Evolutionary conservation across 2,797 vertebrate genomes (phyloP).

Genomic region (Channa striata): DNA sequence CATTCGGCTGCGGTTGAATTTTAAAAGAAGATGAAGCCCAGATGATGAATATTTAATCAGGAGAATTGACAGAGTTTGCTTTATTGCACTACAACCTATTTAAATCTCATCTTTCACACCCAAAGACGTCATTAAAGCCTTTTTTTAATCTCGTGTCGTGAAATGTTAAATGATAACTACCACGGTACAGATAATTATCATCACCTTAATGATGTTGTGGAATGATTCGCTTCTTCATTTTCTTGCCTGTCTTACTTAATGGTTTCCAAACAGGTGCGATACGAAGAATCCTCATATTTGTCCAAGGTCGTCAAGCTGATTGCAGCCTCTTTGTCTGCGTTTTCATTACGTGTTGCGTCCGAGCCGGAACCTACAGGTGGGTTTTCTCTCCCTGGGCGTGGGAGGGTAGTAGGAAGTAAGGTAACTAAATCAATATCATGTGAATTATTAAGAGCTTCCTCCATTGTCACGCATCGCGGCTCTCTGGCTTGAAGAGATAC

Average conservation of each 20-base stretch:
- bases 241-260: neutral
- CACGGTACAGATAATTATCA: constrained; percentile 44
- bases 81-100: neutral
- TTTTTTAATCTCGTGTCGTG: neutral
- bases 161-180: constrained; percentile 38
- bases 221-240: constrained; percentile 24
- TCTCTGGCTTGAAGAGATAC: constrained; percentile 63
- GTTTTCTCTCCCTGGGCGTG: constrained; percentile 55
- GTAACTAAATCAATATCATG: constrained; percentile 89
- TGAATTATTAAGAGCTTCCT: constrained; percentile 91
- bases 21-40: constrained; percentile 25
- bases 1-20: constrained; percentile 22
- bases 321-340: constrained; percentile 35
- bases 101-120: constrained; percentile 1
- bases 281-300: constrained; percentile 26
- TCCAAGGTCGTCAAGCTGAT: constrained; percentile 58
- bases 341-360: constrained; percentile 1
- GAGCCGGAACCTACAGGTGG: constrained; percentile 69
- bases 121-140: constrained; percentile 14
- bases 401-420: constrained; percentile 69
- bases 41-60: constrained; percentile 47
- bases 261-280: constrained; percentile 31
- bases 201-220: constrained; percentile 46
- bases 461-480: constrained; percentile 85
- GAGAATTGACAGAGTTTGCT: constrained; percentile 17